Percentiles rank a stretch among this genome's conserved stretches.
Evolutionary conservation across 2,797 vertebrate genomes (phyloP).

Genomic region (Coluber constrictor): DNA sequence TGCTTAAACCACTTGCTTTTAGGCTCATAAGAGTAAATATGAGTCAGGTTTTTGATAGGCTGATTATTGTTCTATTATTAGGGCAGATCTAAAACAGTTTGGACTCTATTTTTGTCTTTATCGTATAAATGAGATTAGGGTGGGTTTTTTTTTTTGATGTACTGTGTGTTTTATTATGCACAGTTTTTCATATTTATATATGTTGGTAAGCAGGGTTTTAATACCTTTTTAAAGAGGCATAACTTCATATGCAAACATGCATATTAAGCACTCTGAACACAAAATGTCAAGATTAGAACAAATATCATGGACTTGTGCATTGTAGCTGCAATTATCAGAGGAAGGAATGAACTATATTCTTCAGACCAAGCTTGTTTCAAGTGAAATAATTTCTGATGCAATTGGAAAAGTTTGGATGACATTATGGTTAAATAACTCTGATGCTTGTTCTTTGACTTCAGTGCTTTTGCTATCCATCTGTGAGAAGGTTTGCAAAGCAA

Average conservation of each 20-base stretch:
- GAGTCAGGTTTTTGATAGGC: background rate
- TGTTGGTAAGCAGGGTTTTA: background rate
- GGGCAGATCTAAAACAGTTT: background rate
- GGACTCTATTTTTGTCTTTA: background rate
- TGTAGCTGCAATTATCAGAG: background rate
- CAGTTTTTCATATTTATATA: background rate
- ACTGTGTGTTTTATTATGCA: background rate
- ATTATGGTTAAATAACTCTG: background rate
- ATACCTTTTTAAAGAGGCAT: background rate
- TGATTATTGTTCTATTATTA: background rate
- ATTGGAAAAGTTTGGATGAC: slow-evolving; percentile 9
- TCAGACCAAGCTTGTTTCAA: slow-evolving; percentile 18
- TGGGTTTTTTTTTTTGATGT: background rate
- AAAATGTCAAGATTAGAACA: background rate
- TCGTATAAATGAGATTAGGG: background rate
- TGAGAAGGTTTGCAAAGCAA: slow-evolving; percentile 25
- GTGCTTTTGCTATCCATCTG: slow-evolving; percentile 12
- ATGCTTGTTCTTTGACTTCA: slow-evolving; percentile 15
- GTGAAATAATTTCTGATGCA: background rate
- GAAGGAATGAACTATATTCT: background rate
- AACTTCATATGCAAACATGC: background rate
- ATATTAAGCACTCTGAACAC: background rate
- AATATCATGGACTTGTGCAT: background rate
- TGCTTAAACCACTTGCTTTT: background rate
- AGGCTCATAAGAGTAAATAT: background rate